Evolutionary conservation across 2,113 vertebrate genomes (phyloP), one percentile per base, ranked within the genome.

Genomic region (Notothenia rossii): DNA sequence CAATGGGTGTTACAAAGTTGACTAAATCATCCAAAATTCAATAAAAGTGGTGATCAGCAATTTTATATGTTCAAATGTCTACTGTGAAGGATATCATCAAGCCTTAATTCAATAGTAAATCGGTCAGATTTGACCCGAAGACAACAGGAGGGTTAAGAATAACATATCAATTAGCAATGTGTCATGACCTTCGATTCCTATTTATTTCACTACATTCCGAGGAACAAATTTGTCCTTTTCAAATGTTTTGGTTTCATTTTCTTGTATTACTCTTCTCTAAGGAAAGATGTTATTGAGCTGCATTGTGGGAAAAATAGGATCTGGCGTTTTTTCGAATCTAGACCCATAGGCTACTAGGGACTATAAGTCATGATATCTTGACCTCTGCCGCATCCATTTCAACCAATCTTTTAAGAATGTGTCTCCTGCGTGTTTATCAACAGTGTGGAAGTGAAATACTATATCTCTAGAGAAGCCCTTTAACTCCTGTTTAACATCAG

Each of bases 251-350:
- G 20, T 55, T 20, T 55, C 14, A 36, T 60, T 25, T 25, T 25
- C 2, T 25, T 25, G 2, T 2, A 25, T 3, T 25, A 25, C 25
- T 13, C 36, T 36, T 36, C 36, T 6, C 36, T 36, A 36, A 14
- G 0, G 1, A 58, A 25, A 36, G 0, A 29, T 18, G 7, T 3
- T 20, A 40, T 11, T 33, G 6, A 22, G 25, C 13, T 71, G 59
- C 51, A 50, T 56, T 14, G 11, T 58, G 59, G 51, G 77, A 70
- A 72, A 66, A 15, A n/a, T 25, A 53, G 36, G 18, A 50, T 14
- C 49, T 17, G 13, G 49, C 5, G 10, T 4, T 15, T 33, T 53
- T n/a, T 1, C 5, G 0, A 12, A 22, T 33, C 17, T 7, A 50
- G 13, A 65, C 5, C 46, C 25, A 18, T 12, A 22, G 22, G 22